Evolutionary conservation across 2,888 invertebrate species (phyloP).

Genomic region (Nemoura dubitans): DNA sequence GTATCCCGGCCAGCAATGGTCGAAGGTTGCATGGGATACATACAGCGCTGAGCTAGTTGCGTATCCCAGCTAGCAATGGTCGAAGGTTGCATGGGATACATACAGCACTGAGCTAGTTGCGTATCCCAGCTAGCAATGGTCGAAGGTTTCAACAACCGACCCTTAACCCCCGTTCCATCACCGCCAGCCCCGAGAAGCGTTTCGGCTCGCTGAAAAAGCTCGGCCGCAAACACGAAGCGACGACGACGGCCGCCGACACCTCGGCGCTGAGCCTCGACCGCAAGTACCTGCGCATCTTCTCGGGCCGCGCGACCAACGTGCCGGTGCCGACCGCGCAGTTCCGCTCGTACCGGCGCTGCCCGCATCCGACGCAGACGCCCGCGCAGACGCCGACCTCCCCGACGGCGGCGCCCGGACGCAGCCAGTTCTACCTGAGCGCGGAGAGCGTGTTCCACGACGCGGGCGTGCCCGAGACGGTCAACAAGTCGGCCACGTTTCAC

Average conservation of each 20-base stretch:
- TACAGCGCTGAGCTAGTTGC: no score
- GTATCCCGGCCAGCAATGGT: no score
- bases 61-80: no score
- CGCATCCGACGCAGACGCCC: neutral
- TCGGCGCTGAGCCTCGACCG: slow-evolving; percentile 71
- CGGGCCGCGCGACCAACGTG: slow-evolving; percentile 60
- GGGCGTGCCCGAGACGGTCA: slow-evolving; percentile 2
- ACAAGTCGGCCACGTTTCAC: slow-evolving; percentile 23
- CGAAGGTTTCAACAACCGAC: no score
- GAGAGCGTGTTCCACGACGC: slow-evolving; percentile 38
- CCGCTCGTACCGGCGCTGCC: slow-evolving; percentile 56
- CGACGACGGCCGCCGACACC: slow-evolving; percentile 59
- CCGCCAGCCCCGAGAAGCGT: slow-evolving; percentile 61
- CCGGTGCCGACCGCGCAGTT: slow-evolving; percentile 83
- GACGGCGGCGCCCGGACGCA: neutral
- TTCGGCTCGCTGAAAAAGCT: slow-evolving; percentile 80
- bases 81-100: no score
- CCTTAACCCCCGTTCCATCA: no score
- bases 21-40: no score
- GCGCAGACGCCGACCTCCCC: neutral
- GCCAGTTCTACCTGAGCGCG: slow-evolving; percentile 34
- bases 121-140: no score
- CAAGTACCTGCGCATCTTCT: slow-evolving; percentile 71
- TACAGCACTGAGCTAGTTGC: no score
- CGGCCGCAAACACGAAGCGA: slow-evolving; percentile 56